Percentiles rank a stretch among this genome's conserved stretches.
These are phyloP conservation scores for Trissolcus brochymenae DNA, from an alignment of 2,888 invertebrate genomes.

Conservation along the genomic window DNA sequence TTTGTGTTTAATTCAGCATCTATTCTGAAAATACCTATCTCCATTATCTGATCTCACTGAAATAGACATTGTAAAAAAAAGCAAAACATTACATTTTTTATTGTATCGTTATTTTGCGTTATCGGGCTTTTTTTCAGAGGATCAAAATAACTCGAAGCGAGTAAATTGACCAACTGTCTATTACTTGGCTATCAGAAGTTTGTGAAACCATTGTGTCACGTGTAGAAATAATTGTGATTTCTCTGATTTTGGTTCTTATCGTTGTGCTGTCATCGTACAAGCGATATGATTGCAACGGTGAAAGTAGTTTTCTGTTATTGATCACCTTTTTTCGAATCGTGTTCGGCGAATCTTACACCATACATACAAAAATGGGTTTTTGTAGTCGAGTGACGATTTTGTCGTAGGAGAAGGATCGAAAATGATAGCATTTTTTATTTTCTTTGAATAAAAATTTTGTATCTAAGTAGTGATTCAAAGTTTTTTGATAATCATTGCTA, in stretches of 20 bases:
- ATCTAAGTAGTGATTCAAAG: too few relatives aligned
- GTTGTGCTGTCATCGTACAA: slow-evolving; percentile 11
- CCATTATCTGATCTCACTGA: too few relatives aligned
- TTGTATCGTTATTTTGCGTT: too few relatives aligned
- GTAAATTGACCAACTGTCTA: slow-evolving; percentile 9
- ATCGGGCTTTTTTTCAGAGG: neutral
- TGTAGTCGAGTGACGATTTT: slow-evolving; percentile 1
- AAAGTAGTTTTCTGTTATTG: slow-evolving; percentile 24
- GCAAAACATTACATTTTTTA: too few relatives aligned
- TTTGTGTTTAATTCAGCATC: too few relatives aligned
- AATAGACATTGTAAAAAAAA: too few relatives aligned
- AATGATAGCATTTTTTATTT: too few relatives aligned
- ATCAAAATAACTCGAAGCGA: neutral
- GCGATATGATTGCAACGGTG: slow-evolving; percentile 4
- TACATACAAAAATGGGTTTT: slow-evolving; percentile 2
- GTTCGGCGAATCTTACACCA: slow-evolving; percentile 16
- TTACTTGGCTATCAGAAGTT: slow-evolving; percentile 9
- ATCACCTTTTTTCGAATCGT: slow-evolving; percentile 32
- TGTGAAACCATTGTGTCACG: slow-evolving; percentile 28
- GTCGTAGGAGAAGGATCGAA: too few relatives aligned
- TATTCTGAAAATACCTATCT: too few relatives aligned
- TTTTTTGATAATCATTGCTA: too few relatives aligned
- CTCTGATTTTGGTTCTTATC: slow-evolving; percentile 28
- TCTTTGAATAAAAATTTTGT: too few relatives aligned
- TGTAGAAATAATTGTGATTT: slow-evolving; percentile 26